Evolutionary conservation across 2,888 invertebrate genomes (phyloP).

Genomic region (Pseudococcus viburni): DNA sequence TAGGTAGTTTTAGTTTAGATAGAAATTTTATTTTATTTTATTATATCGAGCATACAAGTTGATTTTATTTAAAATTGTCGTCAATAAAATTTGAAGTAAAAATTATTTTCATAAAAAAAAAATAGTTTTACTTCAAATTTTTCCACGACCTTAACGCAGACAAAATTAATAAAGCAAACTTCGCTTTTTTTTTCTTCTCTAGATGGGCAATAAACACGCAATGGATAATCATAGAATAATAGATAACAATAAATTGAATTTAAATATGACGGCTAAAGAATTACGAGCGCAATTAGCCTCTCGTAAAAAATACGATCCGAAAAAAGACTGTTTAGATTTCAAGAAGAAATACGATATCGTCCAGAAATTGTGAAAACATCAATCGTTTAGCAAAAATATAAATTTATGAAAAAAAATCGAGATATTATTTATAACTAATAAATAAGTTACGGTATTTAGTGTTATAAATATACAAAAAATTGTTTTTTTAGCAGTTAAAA

Average conservation of each 20-base stretch:
- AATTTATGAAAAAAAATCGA: not conserved
- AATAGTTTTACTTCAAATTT: not conserved
- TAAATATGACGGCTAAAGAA: slow-evolving; percentile 93
- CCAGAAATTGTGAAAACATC: slow-evolving; percentile 84
- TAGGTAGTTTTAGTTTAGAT: too few relatives aligned
- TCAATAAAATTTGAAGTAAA: not conserved
- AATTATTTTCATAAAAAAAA: not conserved
- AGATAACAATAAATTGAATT: slow-evolving; percentile 74
- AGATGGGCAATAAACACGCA: slow-evolving; percentile 63
- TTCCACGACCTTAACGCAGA: slow-evolving; percentile 58
- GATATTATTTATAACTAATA: not conserved
- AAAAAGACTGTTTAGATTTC: slow-evolving; percentile 90
- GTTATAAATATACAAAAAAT: not conserved
- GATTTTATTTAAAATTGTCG: too few relatives aligned
- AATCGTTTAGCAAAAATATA: not conserved
- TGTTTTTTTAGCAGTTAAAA: slow-evolving; percentile 24
- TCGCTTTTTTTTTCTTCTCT: slow-evolving; percentile 1
- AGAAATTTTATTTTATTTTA: too few relatives aligned
- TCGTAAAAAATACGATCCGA: slow-evolving; percentile 91
- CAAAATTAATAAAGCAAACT: not conserved
- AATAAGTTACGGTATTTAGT: slow-evolving; percentile 33
- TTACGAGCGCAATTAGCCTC: slow-evolving; percentile 88
- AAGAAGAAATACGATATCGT: slow-evolving; percentile 95
- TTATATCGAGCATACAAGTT: too few relatives aligned
- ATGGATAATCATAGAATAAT: slow-evolving; percentile 55